These are phyloP conservation scores for Andrena flavipes DNA, from an alignment of 2,888 invertebrate species.

Conservation along the genomic window DNA sequence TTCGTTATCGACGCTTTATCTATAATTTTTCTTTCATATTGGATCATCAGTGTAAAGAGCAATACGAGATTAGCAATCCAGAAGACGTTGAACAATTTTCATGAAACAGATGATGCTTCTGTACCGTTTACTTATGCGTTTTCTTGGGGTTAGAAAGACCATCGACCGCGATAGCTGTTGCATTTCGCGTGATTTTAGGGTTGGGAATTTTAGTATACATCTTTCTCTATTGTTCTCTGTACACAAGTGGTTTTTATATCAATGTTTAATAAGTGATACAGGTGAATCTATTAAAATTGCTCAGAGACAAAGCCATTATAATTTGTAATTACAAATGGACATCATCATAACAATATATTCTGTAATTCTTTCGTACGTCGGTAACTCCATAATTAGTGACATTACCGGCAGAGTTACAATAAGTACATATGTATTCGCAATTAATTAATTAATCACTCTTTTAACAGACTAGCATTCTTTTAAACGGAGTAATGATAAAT, in stretches of 20 bases:
- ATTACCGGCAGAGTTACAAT: not conserved
- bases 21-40: not conserved
- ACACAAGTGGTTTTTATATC: not conserved
- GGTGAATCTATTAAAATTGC: not conserved
- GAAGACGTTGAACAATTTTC: not conserved
- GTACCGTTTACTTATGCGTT: not conserved
- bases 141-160: not conserved
- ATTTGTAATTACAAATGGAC: not conserved
- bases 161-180: slow-evolving; percentile 38
- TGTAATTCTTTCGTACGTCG: not conserved
- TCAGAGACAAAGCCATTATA: not conserved
- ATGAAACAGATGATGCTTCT: not conserved
- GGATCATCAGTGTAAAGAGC: slow-evolving; percentile 7
- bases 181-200: not conserved
- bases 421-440: not conserved
- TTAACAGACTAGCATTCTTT: not conserved
- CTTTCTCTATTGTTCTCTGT: not conserved
- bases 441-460: not conserved
- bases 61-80: not conserved
- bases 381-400: not conserved
- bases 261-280: not conserved
- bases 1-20: slow-evolving; percentile 4
- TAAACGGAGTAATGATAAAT: too few relatives aligned
- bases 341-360: not conserved
- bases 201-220: not conserved